These are phyloP conservation scores for Monochamus saltuarius DNA, from an alignment of 1,140 invertebrate genomes.

Conservation along the genomic window DNA sequence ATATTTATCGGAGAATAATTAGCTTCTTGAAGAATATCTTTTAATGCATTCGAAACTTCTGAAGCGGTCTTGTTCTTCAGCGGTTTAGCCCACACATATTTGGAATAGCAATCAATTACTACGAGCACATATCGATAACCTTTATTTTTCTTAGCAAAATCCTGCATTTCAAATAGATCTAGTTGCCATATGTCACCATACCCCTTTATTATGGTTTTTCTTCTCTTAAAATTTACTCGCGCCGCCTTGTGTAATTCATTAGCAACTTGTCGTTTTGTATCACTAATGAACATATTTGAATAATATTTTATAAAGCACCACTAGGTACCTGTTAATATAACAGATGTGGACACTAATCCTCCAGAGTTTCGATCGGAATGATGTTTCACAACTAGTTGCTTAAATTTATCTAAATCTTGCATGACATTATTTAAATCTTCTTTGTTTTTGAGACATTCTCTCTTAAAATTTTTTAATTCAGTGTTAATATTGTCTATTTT, in stretches of 20 bases:
- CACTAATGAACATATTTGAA: too few relatives aligned
- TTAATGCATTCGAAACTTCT: constrained; percentile 37
- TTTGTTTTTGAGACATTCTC: too few relatives aligned
- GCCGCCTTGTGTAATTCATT: constrained; percentile 48
- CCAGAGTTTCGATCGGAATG: too few relatives aligned
- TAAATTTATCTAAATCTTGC: too few relatives aligned
- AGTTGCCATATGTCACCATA: constrained; percentile 33
- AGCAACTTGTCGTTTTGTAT: constrained; percentile 32
- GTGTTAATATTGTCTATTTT: too few relatives aligned
- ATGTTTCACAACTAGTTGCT: too few relatives aligned
- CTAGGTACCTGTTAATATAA: too few relatives aligned
- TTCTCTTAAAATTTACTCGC: constrained; percentile 46
- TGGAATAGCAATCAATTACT: constrained; percentile 47
- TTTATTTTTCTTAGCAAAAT: constrained; percentile 35
- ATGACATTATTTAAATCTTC: too few relatives aligned
- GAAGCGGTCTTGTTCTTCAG: constrained; percentile 42
- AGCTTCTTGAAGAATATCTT: constrained; percentile 29
- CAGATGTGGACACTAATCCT: too few relatives aligned
- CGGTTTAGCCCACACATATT: constrained; percentile 40
- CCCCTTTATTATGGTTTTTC: constrained; percentile 5
- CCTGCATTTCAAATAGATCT: constrained; percentile 35
- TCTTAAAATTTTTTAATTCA: too few relatives aligned
- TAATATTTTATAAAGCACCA: too few relatives aligned
- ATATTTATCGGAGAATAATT: constrained; percentile 28
- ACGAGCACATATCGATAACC: constrained; percentile 41